Base-by-base conservation (phyloP, 2,888 invertebrate species). In the Neoscelio sp. region DNA sequence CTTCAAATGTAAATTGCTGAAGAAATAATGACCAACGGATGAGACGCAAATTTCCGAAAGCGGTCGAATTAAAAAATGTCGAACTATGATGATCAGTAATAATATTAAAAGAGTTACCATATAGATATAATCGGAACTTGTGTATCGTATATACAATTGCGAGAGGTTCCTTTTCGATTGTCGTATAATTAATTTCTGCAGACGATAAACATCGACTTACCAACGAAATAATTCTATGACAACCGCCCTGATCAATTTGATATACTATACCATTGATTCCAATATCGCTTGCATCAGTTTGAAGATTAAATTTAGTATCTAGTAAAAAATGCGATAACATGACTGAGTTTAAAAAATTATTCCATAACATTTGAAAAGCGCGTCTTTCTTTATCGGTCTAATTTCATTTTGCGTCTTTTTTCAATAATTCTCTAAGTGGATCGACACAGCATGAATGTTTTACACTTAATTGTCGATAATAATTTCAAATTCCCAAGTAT, bases 401-500 rank as follows among this genome's bases (percentile, higher is more conserved):
- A 6, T 46, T 15, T 26, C 46, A 46, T 7, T 13, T 12, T 1
- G 6, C 13, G 1, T 18, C 13, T 6, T 20, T 20, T 13, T 7
- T 46, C 6, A 46, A 18, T 4, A 46, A 13, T 2, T 46, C 18
- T 46, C 46, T 2, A 46, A 46, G 26, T 0, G 79, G 65, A 7
- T 52, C 42, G 1, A 76, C 17, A 17, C 18, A 35, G 7, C 26
- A 33, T 1, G 73, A 7, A 42, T 64, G 23, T 33, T 33, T 54
- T 0, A 64, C 20, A 13, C 12, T 23, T 13, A 73, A 73, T 20
- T 64, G 52, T 7, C 73, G 10, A 54, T 73, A 73, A 28, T 64
- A 73, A 20, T 26, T 64, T 23, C 73, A 73, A 1, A 64, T 5
- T 0, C 73, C 73, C 7, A 73, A 20, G 65, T 83, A 80, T 42